Percentiles rank a stretch among this genome's conserved stretches.
phyloP scores from a whole-genome alignment of 2,797 vertebrate genomes.

The Sciurus carolinensis region DNA sequence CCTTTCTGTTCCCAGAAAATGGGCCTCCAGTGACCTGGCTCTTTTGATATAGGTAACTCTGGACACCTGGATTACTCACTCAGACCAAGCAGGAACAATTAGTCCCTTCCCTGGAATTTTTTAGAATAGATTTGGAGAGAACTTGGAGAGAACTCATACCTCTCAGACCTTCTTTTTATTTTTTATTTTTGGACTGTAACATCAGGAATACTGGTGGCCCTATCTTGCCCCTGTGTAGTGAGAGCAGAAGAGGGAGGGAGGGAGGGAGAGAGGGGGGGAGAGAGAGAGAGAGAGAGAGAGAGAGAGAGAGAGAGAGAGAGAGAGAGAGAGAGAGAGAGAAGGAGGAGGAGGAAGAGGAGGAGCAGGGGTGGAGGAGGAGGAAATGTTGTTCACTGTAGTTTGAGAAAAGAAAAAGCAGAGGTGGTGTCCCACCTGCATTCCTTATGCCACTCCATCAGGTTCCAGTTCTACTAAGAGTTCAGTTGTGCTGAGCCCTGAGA shows the following conservation, averaged over 20 bases:
- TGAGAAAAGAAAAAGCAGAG: background rate
- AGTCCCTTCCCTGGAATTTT: background rate
- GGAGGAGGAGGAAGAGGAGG: background rate
- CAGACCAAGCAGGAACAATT: background rate
- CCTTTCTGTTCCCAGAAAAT: background rate
- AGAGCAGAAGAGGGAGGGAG: background rate
- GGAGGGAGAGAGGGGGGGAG: fast-evolving
- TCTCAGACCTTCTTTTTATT: background rate
- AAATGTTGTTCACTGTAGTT: background rate
- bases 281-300: fast-evolving
- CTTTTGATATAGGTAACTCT: background rate
- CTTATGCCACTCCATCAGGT: too few species aligned
- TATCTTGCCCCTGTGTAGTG: background rate
- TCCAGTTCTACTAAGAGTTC: background rate
- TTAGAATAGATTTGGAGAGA: background rate
- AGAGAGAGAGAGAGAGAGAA: background rate
- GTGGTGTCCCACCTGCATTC: background rate
- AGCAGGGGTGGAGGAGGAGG: too few species aligned
- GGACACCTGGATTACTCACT: background rate
- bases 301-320: fast-evolving
- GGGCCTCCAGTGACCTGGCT: background rate
- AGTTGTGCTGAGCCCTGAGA: background rate
- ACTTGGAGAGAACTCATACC: background rate
- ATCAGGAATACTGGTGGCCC: background rate
- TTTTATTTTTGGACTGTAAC: background rate